These are phyloP conservation scores for Callosobruchus maculatus DNA, from an alignment of 2,888 invertebrate genomes.

Conservation along the genomic window DNA sequence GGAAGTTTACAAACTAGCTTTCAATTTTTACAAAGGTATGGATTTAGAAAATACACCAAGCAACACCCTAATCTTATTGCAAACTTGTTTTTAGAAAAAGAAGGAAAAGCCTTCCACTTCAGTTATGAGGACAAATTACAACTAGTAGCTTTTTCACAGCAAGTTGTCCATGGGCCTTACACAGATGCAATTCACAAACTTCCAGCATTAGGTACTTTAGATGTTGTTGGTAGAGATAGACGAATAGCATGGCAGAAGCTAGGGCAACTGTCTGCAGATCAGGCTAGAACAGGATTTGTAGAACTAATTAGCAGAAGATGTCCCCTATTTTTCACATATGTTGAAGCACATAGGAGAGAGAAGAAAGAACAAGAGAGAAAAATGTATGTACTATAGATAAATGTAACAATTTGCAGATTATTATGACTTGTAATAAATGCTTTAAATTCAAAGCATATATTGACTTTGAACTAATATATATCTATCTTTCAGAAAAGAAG, in stretches of 20 bases:
- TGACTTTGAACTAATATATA: too few relatives aligned
- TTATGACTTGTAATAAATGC: slow-evolving; percentile 1
- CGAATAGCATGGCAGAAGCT: slow-evolving; percentile 91
- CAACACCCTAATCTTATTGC: not conserved
- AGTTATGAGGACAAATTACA: slow-evolving; percentile 91
- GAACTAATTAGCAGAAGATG: slow-evolving; percentile 81
- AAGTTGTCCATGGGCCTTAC: slow-evolving; percentile 81
- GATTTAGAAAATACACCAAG: not conserved
- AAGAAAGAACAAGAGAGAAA: slow-evolving; percentile 72
- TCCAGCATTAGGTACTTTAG: slow-evolving; percentile 85
- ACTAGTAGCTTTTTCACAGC: slow-evolving; percentile 88
- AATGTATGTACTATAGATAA: slow-evolving; percentile 46
- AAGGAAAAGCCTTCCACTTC: slow-evolving; percentile 93
- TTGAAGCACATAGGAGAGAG: slow-evolving; percentile 88
- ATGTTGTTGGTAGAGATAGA: slow-evolving; percentile 92
- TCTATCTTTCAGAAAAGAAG: slow-evolving; percentile 50
- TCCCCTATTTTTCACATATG: slow-evolving; percentile 84
- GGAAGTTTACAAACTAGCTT: slow-evolving; percentile 84
- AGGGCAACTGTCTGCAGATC: slow-evolving; percentile 78
- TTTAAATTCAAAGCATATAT: not conserved
- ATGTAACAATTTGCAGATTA: not conserved
- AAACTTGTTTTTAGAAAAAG: slow-evolving; percentile 68
- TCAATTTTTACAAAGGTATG: slow-evolving; percentile 90
- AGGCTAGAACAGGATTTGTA: slow-evolving; percentile 91
- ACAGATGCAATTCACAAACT: slow-evolving; percentile 62